These are phyloP conservation scores for Pelecanus crispus DNA, from an alignment of 2,113 vertebrate species.

Conservation along the genomic window DNA sequence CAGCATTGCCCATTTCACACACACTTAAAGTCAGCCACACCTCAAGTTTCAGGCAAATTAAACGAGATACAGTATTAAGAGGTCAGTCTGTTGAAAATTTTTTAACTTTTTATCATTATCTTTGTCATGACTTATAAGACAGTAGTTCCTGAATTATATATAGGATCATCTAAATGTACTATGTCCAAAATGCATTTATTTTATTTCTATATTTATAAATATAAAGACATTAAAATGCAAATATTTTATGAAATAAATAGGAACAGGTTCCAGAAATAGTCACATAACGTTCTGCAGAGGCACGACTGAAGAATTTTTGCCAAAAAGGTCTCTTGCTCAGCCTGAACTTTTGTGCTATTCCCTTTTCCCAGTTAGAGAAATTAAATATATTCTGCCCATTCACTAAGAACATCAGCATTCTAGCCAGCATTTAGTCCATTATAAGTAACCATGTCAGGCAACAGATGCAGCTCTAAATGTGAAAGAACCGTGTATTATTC, in stretches of 20 bases:
- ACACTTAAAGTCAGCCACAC: not conserved
- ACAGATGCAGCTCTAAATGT: not conserved
- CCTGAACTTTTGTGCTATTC: not conserved
- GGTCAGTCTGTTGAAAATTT: not conserved
- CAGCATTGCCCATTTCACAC: not conserved
- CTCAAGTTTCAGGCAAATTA: not conserved
- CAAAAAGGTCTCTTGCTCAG: not conserved
- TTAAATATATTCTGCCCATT: not conserved
- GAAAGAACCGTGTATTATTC: not conserved
- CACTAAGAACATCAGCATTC: not conserved
- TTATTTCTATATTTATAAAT: not conserved
- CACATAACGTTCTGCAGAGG: not conserved
- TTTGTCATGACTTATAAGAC: not conserved
- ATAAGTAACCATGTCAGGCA: not conserved
- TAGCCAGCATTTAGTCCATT: not conserved
- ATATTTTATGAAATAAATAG: not conserved
- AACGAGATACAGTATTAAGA: not conserved
- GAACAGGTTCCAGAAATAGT: not conserved
- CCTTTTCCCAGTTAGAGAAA: not conserved
- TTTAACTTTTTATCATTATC: not conserved
- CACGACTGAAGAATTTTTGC: not conserved
- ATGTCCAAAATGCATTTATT: not conserved
- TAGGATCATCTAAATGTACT: not conserved
- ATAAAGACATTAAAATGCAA: not conserved
- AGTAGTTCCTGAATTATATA: not conserved